These are phyloP conservation scores for Atethmia centrago DNA, from an alignment of 2,888 invertebrate genomes.

Conservation along the genomic window DNA sequence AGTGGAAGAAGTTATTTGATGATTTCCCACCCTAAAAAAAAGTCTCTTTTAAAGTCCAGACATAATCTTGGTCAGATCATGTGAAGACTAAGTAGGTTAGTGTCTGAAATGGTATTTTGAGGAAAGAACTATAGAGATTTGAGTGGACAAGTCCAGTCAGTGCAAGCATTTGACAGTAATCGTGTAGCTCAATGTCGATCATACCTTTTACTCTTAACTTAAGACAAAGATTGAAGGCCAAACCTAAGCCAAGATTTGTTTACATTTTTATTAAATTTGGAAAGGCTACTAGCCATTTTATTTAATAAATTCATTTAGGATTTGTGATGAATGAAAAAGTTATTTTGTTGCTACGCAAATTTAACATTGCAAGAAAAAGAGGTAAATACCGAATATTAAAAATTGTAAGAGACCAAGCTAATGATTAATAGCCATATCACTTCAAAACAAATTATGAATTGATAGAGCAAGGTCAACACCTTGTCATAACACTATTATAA, in stretches of 20 bases:
- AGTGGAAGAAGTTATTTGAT: too few species aligned
- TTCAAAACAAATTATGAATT: conserved; percentile 6
- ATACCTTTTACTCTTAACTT: conserved; percentile 10
- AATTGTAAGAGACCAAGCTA: background rate
- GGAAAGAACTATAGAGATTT: too few species aligned
- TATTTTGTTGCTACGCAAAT: background rate
- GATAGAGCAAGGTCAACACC: conserved; percentile 36
- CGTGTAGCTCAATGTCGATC: too few species aligned
- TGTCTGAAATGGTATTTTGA: too few species aligned
- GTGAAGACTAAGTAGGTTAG: too few species aligned
- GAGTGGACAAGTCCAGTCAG: too few species aligned
- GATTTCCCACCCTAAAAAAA: too few species aligned
- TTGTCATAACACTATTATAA: conserved; percentile 40
- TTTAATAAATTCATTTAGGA: conserved; percentile 26
- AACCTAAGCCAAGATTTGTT: conserved; percentile 20
- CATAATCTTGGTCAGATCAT: too few species aligned
- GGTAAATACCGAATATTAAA: background rate
- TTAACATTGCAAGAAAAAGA: background rate
- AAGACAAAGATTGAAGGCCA: conserved; percentile 12
- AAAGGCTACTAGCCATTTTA: conserved; percentile 11
- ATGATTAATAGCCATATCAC: background rate
- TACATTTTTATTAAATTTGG: conserved; percentile 33
- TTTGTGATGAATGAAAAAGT: background rate
- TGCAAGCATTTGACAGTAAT: too few species aligned
- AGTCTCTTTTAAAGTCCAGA: too few species aligned